These are phyloP conservation scores for Troglohyphantes excavatus DNA, from an alignment of 2,888 invertebrate genomes.

Conservation along the genomic window DNA sequence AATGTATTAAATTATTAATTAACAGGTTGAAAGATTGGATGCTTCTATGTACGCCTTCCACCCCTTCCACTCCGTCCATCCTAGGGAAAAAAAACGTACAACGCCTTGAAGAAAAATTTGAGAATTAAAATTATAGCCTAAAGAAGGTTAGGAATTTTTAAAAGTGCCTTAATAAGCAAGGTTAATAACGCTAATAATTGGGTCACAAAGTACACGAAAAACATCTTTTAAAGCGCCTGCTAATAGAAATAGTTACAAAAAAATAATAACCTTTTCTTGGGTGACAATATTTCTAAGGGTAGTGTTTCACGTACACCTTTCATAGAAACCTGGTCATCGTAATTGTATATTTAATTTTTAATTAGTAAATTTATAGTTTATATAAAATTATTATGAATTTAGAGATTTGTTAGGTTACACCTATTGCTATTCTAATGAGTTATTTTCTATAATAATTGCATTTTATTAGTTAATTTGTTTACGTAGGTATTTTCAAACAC, in stretches of 20 bases:
- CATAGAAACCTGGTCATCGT: not conserved
- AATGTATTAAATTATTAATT: slow-evolving; percentile 50
- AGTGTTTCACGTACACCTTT: not conserved
- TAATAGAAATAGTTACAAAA: not conserved
- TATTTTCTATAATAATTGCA: too few relatives aligned
- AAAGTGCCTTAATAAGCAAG: slow-evolving; percentile 17
- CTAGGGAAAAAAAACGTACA: slow-evolving; percentile 5
- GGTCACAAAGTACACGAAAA: slow-evolving; percentile 24
- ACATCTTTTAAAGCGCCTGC: slow-evolving; percentile 3
- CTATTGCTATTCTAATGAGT: not conserved
- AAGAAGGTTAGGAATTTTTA: slow-evolving; percentile 15
- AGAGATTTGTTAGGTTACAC: too few relatives aligned
- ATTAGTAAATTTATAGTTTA: not conserved
- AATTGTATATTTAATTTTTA: not conserved
- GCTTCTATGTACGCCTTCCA: slow-evolving; percentile 15
- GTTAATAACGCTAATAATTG: slow-evolving; percentile 49
- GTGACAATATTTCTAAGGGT: not conserved
- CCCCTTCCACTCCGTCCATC: slow-evolving; percentile 4
- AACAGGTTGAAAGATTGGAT: slow-evolving; percentile 7
- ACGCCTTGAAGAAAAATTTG: slow-evolving; percentile 28
- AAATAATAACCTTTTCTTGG: not conserved
- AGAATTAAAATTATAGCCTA: slow-evolving; percentile 40
- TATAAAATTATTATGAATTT: too few relatives aligned
- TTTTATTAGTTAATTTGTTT: too few relatives aligned
- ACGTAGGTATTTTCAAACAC: too few relatives aligned